Base-by-base conservation (phyloP, 2,888 invertebrate species). In the Trimorus sp. region DNA sequence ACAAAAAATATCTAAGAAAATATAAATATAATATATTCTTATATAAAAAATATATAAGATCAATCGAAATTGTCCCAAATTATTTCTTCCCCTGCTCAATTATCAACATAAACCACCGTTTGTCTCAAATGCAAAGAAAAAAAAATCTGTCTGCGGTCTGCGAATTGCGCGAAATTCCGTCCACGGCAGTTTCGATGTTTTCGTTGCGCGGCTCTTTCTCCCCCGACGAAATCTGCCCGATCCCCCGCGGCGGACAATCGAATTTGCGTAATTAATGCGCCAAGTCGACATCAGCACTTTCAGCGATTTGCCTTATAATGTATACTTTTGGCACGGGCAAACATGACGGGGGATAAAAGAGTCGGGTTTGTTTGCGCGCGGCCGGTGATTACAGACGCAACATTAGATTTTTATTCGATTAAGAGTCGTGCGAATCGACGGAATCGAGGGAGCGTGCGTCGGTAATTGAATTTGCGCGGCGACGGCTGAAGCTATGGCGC, bases 261-360 rank as follows among this genome's bases (percentile, higher is more conserved):
- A 65, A 77, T 77, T 77, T 77, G 70, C 71, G 63, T 71, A 78
- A 78, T 71, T 79, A 74, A 62, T 73, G 16, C 71, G 60, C 56
- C 54, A 45, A 36, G 42, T 63, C 62, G 38, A 51, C 69, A 79
- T 74, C 79, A 79, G 79, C 79, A 80, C 53, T 80, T 80, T 75
- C 71, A 51, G 56, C 36, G 68, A 71, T 76, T 76, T 71, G 49
- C 75, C 66, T 71, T 42, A 56, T 62, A 49, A 73, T 42, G 69
- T 74, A 51, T 69, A 79, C 74, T 79, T 79, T 63, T 54, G 51
- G 4, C 42, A 38, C 65, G 65, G 62, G 54, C 70, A 80, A 80
- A 76, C 68, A 80, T 80, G 48, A 59, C 40, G 45, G 48, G 49
- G 37, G 71, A 58, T 54, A 49, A 49, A 63, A 69, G 74, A 37